phyloP scores from a whole-genome alignment of 2,888 invertebrate genomes.

The Leptopilina myrica region DNA sequence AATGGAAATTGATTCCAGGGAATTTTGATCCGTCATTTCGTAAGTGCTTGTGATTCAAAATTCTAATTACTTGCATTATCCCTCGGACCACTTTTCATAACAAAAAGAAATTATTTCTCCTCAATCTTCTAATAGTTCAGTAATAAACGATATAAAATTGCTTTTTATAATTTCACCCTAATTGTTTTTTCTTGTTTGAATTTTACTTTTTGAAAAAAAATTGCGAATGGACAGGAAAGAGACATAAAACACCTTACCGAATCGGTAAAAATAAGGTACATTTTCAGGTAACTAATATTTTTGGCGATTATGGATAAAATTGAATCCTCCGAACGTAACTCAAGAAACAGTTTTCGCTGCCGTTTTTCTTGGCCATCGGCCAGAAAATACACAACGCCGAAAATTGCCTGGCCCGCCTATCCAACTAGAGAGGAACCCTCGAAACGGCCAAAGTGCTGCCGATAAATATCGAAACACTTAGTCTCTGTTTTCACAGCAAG shows the following conservation, averaged over 20 bases:
- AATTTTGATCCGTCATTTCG: conserved; percentile 46
- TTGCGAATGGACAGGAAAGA: neutral
- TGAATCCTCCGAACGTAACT: conserved; percentile 63
- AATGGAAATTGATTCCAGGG: conserved; percentile 46
- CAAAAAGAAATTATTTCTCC: too few relatives aligned
- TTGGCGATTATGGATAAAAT: conserved; percentile 70
- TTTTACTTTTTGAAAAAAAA: neutral
- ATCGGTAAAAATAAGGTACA: conserved; percentile 43
- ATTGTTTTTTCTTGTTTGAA: conserved; percentile 7
- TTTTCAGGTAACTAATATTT: conserved; percentile 66
- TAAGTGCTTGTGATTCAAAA: conserved; percentile 34
- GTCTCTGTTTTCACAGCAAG: conserved; percentile 67
- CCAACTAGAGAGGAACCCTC: conserved; percentile 21
- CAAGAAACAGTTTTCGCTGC: conserved; percentile 55
- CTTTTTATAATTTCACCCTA: too few relatives aligned
- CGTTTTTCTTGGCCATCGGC: conserved; percentile 69
- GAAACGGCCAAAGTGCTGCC: conserved; percentile 56
- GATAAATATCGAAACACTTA: conserved; percentile 75
- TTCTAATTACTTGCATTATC: neutral
- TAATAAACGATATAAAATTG: too few relatives aligned
- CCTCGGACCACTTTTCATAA: too few relatives aligned
- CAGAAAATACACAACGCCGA: conserved; percentile 66
- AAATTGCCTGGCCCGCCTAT: conserved; percentile 44
- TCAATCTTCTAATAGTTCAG: too few relatives aligned
- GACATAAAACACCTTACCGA: neutral